Base-by-base conservation (phyloP, 2,888 invertebrate species). In the Dioctria rufipes region DNA sequence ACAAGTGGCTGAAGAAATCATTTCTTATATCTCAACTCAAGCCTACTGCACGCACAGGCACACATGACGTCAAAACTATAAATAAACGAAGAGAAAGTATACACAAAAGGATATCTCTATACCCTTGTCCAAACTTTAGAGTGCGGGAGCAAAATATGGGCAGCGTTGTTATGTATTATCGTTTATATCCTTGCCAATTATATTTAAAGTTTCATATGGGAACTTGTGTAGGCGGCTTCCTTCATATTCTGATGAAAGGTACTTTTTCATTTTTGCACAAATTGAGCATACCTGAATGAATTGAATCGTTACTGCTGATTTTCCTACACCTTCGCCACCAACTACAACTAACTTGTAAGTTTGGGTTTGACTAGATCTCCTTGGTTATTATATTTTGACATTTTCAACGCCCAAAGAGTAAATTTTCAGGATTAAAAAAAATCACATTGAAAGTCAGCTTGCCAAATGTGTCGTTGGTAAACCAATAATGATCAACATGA, bases 251-350 rank as follows among this genome's bases (percentile, higher is more conserved):
- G 37, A 37, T 25, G 25, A 51, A 51, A 37, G 5, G 11, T 4
- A 6, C 43, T 37, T 13, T 5, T 13, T 6, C 9, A 39, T 73
- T 42, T 9, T 58, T 58, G 25, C 39, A 42, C 39, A 37, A 11
- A 49, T 54, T 75, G 80, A 40, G 5, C 83, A 86, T 92, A 98
- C 98, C 95, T 98, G 98, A 89, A 98, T 98, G 90, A 98, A 99
- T 90, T 99, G 98, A 90, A 99, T 96, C 85, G 98, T 99, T 88
- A 98, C 95, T 85, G 98, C 98, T 87, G 97, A 98, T 92, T 99
- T 99, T 86, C 99, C 99, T 84, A 99, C 99, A 86, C 98, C 98
- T 84, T 98, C 99, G 80, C 97, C 98, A 83, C 99, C 98, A 84
- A 98, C 98, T 83, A 99, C 98, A 81, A 98, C 98, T 86, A 99